Evolutionary conservation across 1,140 invertebrate genomes (phyloP), one percentile per base, ranked within the genome.

Genomic region (Heliconius hermathena): DNA sequence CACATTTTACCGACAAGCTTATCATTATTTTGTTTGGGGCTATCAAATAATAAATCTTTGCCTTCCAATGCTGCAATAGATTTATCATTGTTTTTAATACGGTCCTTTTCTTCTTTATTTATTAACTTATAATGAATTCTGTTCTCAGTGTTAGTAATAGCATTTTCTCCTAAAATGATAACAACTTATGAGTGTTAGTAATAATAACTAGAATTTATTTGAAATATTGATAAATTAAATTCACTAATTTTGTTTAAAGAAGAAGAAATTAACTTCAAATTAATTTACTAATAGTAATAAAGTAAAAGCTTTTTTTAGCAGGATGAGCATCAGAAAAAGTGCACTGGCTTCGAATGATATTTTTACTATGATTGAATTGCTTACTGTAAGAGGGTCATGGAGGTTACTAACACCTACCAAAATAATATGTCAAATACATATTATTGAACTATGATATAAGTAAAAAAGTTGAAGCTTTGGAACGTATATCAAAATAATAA

Each of bases 31-130:
- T 54, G 71, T 81, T 85, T 82, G 46, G 87, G 82, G 49, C 74
- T 86, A 76, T 94, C 91, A 74, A 85, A 86, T 13, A 94, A 87
- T 36, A 93, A 84, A 80, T 90, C 89, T 80, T 94, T 94, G 16
- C 91, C 91, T 82, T 93, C 89, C 77, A 93, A 84, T 73, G 86
- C 86, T 82, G 90, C 91, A 88, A 93, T 93, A 82, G 90, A 90
- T 89, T 92, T 93, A 74, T 89, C 90, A 90, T 93, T 90, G 83
- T 93, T 93, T 85, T 94, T 94, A 77, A 94, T 89, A 74, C 85
- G 79, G 81, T 91, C 83, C 84, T 91, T 94, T 79, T 91, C 91
- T 77, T 89, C 91, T 13, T 80, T 79, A 77, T 94, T 92, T 54
- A 88, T 85, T 77, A 90, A 82, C 52, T 81, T 87, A 72, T 94